Percentiles rank a stretch among this genome's conserved stretches.
These are phyloP conservation scores for Nannospalax galili DNA, from an alignment of 2,113 vertebrate species.

Conservation along the genomic window DNA sequence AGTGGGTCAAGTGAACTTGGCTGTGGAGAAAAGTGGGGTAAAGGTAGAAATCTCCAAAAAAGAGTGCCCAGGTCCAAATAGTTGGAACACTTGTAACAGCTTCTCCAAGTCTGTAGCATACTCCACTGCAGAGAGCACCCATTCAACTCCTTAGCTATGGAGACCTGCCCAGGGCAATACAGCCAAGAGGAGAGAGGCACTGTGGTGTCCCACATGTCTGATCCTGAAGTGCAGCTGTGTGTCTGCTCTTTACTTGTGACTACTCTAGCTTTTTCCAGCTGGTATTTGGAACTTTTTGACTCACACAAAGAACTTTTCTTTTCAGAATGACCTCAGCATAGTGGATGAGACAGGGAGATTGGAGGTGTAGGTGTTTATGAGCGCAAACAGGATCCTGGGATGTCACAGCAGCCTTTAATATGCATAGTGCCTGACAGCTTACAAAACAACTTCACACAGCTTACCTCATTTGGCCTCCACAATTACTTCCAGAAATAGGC, in stretches of 20 bases:
- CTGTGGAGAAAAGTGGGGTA: not conserved
- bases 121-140: not conserved
- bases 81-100: not conserved
- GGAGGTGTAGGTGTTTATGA: constrained; percentile 12
- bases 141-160: not conserved
- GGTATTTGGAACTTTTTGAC: constrained; percentile 38
- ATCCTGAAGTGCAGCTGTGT: not conserved
- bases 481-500: constrained; percentile 51
- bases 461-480: constrained; percentile 38
- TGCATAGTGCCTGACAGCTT: not conserved
- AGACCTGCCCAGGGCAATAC: not conserved
- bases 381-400: not conserved
- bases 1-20: not conserved
- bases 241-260: not conserved
- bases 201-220: not conserved
- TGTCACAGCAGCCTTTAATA: constrained; percentile 8
- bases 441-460: constrained; percentile 17
- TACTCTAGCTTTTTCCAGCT: not conserved
- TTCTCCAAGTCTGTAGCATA: not conserved
- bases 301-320: constrained; percentile 26
- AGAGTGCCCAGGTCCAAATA: not conserved
- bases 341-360: not conserved
- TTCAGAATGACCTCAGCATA: constrained; percentile 35
- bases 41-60: not conserved
- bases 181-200: not conserved